Evolutionary conservation across 2,113 vertebrate genomes (phyloP).

Genomic region (Gadus macrocephalus): DNA sequence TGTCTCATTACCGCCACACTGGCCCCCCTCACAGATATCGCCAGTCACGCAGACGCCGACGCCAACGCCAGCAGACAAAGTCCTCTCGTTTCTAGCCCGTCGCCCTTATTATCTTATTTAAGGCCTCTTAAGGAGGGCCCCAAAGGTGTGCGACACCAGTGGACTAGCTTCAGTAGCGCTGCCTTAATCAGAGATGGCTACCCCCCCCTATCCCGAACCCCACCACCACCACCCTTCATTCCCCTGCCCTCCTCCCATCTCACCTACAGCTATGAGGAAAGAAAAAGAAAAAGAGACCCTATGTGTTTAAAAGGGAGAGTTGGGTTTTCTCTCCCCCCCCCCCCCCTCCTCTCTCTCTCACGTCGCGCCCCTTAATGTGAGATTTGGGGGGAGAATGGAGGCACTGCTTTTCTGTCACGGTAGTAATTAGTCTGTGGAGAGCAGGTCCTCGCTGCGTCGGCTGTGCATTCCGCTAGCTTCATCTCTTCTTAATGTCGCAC

Average conservation of each 20-base stretch:
- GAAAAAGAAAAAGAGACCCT: slow-evolving; percentile 13
- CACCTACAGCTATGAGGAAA: slow-evolving; percentile 58
- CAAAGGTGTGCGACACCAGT: slow-evolving; percentile 68
- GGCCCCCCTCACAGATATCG: slow-evolving; percentile 80
- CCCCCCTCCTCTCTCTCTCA: slow-evolving; percentile 23
- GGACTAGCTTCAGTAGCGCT: slow-evolving; percentile 57
- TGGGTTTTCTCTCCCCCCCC: slow-evolving; percentile 6
- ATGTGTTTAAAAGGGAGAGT: slow-evolving; percentile 28
- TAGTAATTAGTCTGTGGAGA: slow-evolving; percentile 75
- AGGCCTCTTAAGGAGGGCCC: slow-evolving; percentile 82
- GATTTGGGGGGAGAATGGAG: slow-evolving; percentile 58
- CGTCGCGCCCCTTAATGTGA: slow-evolving; percentile 55
- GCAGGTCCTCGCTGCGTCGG: slow-evolving; percentile 59
- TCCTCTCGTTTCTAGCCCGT: slow-evolving; percentile 79
- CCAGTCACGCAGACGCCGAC: slow-evolving; percentile 75
- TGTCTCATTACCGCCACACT: slow-evolving; percentile 84
- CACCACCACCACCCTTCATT: not conserved
- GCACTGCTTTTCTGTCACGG: slow-evolving; percentile 62
- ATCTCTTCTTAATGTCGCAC: not conserved
- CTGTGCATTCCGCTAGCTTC: slow-evolving; percentile 55
- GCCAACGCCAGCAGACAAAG: slow-evolving; percentile 85
- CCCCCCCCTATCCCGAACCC: not conserved
- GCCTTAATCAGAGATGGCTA: slow-evolving; percentile 59
- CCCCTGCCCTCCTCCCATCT: slow-evolving; percentile 55
- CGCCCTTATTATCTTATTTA: slow-evolving; percentile 87